phyloP scores from a whole-genome alignment of 2,113 vertebrate genomes.

The Anolis carolinensis region DNA sequence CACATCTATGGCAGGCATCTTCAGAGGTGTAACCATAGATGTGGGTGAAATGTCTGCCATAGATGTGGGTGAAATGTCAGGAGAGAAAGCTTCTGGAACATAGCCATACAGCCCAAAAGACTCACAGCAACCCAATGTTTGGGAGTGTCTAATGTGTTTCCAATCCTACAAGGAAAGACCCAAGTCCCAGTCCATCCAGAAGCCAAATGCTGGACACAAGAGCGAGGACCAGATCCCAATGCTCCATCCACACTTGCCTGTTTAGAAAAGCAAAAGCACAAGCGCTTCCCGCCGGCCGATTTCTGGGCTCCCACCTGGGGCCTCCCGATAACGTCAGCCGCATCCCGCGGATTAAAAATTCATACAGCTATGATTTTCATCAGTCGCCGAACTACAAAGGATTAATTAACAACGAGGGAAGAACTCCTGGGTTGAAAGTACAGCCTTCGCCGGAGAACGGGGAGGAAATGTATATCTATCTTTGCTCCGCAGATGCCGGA shows the following conservation, averaged over 20 bases:
- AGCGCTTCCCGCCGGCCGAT: slow-evolving; percentile 80
- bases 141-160: too few species aligned
- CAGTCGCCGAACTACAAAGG: slow-evolving; percentile 85
- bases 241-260: slow-evolving; percentile 27
- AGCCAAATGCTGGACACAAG: too few species aligned
- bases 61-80: too few species aligned
- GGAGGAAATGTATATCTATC: slow-evolving; percentile 71
- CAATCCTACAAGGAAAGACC: too few species aligned
- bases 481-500: slow-evolving; percentile 74
- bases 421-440: slow-evolving; percentile 66
- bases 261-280: slow-evolving; percentile 83
- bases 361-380: slow-evolving; percentile 75
- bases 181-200: too few species aligned
- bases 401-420: slow-evolving; percentile 87
- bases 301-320: slow-evolving; percentile 83
- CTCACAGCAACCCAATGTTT: too few species aligned
- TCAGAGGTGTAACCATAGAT: too few species aligned
- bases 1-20: too few species aligned
- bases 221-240: slow-evolving; percentile 33
- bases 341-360: slow-evolving; percentile 75
- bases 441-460: slow-evolving; percentile 42
- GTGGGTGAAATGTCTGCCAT: too few species aligned
- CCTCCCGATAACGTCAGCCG: slow-evolving; percentile 76
- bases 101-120: too few species aligned
- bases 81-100: too few species aligned